Percentiles rank a stretch among this genome's conserved stretches.
phyloP scores from a whole-genome alignment of 2,888 invertebrate species.

The Caenorhabditis sp. region DNA sequence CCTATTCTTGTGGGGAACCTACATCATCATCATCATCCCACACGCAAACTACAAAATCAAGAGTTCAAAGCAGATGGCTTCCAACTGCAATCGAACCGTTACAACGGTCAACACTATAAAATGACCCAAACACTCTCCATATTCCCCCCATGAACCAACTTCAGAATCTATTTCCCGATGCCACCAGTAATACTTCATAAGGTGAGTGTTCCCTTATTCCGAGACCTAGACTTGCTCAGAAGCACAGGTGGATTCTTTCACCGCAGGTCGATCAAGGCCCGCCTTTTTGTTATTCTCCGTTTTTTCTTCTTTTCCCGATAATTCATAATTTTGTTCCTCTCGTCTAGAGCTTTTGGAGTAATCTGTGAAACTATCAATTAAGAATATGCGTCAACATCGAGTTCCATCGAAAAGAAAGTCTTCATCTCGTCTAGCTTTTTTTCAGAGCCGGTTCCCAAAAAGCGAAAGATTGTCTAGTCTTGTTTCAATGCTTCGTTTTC shows the following conservation, averaged over 20 bases:
- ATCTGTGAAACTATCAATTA: constrained; percentile 23
- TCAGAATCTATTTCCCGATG: neutral
- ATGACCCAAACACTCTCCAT: neutral
- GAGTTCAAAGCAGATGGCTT: neutral
- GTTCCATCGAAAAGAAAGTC: neutral
- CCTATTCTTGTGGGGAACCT: neutral
- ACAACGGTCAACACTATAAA: constrained; percentile 1
- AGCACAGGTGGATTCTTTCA: constrained; percentile 11
- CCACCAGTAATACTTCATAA: neutral
- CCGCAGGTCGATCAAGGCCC: neutral
- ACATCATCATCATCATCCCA: constrained; percentile 7
- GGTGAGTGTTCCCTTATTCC: neutral
- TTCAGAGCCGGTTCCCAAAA: neutral
- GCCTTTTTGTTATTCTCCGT: constrained; percentile 28
- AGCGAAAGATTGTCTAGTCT: neutral
- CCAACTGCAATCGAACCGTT: neutral
- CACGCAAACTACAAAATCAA: constrained; percentile 9
- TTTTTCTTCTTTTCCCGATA: constrained; percentile 3
- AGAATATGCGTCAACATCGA: constrained; percentile 9
- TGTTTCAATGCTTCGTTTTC: constrained; percentile 10
- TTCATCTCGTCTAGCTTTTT: no score
- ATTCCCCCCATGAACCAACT: neutral
- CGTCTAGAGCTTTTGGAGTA: neutral
- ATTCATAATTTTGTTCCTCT: neutral
- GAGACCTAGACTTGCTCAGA: neutral